Base-by-base conservation (phyloP, 2,888 invertebrate species). In the Morpho deidamia region DNA sequence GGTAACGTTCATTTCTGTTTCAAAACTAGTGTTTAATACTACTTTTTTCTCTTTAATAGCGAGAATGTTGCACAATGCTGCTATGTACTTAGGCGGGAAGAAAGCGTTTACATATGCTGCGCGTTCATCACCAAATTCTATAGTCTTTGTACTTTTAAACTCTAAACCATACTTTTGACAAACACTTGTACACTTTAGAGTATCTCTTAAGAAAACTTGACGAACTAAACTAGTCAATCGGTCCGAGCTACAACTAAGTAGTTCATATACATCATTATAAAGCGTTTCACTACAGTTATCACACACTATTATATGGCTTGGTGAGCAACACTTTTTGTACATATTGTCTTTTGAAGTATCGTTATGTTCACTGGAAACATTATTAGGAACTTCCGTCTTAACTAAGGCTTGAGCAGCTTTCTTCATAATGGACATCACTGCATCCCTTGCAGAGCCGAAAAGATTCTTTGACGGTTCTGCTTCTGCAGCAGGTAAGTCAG, bases 391-490 rank as follows among this genome's bases (percentile, higher is more conserved):
- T 81, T 93, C 92, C 9, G 93, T 92, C 72, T 95, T 95, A 1
- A 94, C 95, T 64, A 97, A 88, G 38, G 94, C 96, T 82, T 95
- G 94, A 7, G 96, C 96, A 0, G 97, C 98, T 81, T 97, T 97
- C 76, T 97, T 97, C 52, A 98, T 96, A 63, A 98, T 96, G 44
- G 95, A 96, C 74, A 97, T 93, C 42, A 98, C 97, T 0, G 96
- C 97, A 75, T 97, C 97, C 65, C 95, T 93, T 2, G 97, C 97
- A 9, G 95, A 95, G 56, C 95, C 96, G 68, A 97, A 95, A 14
- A 96, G 83, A 76, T 95, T 95, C 65, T 93, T 93, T 10, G 91
- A 86, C 9, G 92, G 92, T 23, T 91, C 91, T 39, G 81, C 80
- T 66, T 91, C 84, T 7, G 76, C 76, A 47, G 83, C 76, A 1